Base-by-base conservation (phyloP, 2,113 vertebrate genomes). In the Natator depressus region DNA sequence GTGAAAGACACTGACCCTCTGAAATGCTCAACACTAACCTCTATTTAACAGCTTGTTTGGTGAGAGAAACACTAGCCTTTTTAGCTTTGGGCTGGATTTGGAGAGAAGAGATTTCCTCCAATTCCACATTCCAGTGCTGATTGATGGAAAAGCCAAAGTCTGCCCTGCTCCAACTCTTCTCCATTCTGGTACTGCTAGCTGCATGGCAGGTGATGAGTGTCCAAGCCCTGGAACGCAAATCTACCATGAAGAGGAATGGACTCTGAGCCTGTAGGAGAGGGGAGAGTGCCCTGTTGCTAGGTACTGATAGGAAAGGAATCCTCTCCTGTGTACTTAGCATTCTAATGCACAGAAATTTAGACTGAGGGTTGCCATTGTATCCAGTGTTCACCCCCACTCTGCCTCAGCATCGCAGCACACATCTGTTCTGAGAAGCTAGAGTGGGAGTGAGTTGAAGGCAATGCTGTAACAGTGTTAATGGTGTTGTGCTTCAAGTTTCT, bases 381-480 rank as follows among this genome's bases (percentile, higher is more conserved):
- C 11, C 5, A 0, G 0, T 65, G 78, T n/a, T 54, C 76, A 51
- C 46, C 20, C 46, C 46, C 0, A 0, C 10, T 1, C 1, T 54
- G 65, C 82, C 50, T 46, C 0, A 5, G 14, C 3, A 3, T 27
- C 25, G 11, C 42, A 46, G 5, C 20, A 46, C 72, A 46, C 10
- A 6, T 38, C 20, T 76, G n/a, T 42, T 46, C 42, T 42, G 75
- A 76, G 42, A 24, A 14, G 42, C 24, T 14, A 27, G 10, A 25
- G 11, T 4, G 42, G 42, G 42, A 14, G 11, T 27, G 46, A 78
- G 42, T 8, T 47, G 24, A 46, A 78, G 38, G 22, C 75, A 78
- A 27, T 38, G 65, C 19, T 38, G n/a, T 72, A 78, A 38, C 42
- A 29, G 38, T 14, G 24, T 76, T 76, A 24, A 5, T 25, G 38